Percentiles rank a stretch among this genome's conserved stretches.
Conservation (phyloP, 2,113 vertebrate species). For the Amia ocellicauda region DNA sequence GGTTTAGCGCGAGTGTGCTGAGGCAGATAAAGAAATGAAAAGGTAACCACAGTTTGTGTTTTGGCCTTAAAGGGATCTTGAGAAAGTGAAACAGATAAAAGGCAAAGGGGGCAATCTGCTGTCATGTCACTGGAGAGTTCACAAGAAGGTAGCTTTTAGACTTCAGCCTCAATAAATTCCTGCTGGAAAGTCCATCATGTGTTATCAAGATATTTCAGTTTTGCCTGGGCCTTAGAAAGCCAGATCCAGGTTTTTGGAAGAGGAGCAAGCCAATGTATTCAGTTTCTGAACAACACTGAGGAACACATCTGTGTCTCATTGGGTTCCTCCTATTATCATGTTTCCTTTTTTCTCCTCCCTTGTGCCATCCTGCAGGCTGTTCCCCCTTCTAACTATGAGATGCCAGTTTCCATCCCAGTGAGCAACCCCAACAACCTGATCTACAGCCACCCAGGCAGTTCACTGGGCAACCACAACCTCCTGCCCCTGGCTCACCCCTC, state of each 20-base stretch:
- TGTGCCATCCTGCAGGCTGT: constrained; percentile 72
- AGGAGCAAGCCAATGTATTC: too few relatives aligned
- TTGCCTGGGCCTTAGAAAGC: background rate
- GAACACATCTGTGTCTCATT: too few relatives aligned
- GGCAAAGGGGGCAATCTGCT: background rate
- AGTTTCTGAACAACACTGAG: too few relatives aligned
- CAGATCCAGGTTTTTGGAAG: too few relatives aligned
- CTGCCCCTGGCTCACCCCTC: constrained; percentile 93
- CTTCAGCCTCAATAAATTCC: background rate
- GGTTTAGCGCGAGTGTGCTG: background rate
- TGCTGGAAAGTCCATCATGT: background rate
- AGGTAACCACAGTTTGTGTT: background rate
- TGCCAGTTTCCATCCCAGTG: constrained; percentile 97
- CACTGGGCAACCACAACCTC: constrained; percentile 94
- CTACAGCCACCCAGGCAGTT: constrained; percentile 90
- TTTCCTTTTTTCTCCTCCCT: constrained; percentile 43
- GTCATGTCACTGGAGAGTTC: background rate
- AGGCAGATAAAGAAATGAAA: background rate
- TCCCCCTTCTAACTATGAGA: constrained; percentile 95
- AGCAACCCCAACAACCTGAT: constrained; percentile 95
- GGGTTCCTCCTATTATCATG: constrained; percentile 14
- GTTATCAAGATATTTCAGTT: background rate
- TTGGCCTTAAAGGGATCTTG: background rate
- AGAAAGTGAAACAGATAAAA: background rate
- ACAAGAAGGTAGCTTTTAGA: background rate